A percentile compares a stretch with the other conserved stretches of the same genome.
Conservation (phyloP, 2,888 invertebrate genomes). For the Epinotia bilunana region DNA sequence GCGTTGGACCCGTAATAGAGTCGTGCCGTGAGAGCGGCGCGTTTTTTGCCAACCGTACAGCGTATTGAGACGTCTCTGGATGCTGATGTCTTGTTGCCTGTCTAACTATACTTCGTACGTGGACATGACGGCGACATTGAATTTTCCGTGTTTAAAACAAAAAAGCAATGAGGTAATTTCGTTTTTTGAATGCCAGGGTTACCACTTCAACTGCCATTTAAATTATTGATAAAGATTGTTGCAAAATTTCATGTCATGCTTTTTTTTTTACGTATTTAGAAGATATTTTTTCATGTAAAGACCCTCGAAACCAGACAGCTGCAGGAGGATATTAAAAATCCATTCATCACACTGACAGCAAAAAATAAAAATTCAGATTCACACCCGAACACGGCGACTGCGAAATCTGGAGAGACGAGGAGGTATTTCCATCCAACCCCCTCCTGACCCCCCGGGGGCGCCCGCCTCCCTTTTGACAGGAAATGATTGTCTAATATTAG, state of each 20-base stretch:
- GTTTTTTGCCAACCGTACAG: slow-evolving; percentile 79
- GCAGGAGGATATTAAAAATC: slow-evolving; percentile 80
- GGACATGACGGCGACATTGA: slow-evolving; percentile 77
- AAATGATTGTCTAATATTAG: slow-evolving; percentile 85
- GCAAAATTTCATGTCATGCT: neutral
- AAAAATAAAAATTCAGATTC: slow-evolving; percentile 81
- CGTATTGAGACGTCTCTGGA: slow-evolving; percentile 82
- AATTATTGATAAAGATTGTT: neutral
- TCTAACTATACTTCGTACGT: slow-evolving; percentile 67
- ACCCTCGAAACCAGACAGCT: slow-evolving; percentile 66
- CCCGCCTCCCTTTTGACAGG: slow-evolving; percentile 80
- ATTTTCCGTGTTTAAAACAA: slow-evolving; percentile 63
- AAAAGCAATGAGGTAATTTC: slow-evolving; percentile 5
- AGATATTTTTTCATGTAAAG: slow-evolving; percentile 68
- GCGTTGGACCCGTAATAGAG: slow-evolving; percentile 82
- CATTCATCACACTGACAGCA: slow-evolving; percentile 76
- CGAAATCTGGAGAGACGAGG: slow-evolving; percentile 80
- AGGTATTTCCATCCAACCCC: slow-evolving; percentile 69
- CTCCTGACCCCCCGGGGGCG: slow-evolving; percentile 55
- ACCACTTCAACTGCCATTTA: neutral
- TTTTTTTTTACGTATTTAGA: slow-evolving; percentile 43
- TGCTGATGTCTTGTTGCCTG: slow-evolving; percentile 82
- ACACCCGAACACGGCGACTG: slow-evolving; percentile 77
- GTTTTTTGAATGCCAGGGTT: slow-evolving; percentile 14
- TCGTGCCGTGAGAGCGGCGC: slow-evolving; percentile 81